A percentile compares a stretch with the other conserved stretches of the same genome.
Conservation (phyloP, 2,888 invertebrate species). For the Micoletzkya japonica region DNA sequence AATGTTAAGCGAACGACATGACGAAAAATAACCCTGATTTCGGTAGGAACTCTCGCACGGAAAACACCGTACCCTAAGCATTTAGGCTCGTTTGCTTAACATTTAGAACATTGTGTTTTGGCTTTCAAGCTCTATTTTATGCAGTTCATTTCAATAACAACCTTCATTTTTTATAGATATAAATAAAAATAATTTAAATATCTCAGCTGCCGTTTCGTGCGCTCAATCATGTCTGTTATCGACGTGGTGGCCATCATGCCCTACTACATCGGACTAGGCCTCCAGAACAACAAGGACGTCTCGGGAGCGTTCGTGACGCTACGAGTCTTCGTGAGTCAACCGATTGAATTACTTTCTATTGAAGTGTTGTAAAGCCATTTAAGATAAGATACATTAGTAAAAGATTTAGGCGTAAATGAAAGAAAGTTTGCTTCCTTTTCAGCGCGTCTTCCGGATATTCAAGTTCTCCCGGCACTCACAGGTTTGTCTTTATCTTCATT, state of each 20-base stretch:
- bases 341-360: neutral
- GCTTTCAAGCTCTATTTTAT: no score
- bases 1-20: no score
- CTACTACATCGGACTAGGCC: conserved; percentile 95
- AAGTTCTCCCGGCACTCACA: conserved; percentile 99
- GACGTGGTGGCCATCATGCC: conserved; percentile 99
- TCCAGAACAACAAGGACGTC: conserved; percentile 70
- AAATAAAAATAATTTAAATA: no score
- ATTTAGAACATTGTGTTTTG: no score
- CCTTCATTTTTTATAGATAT: no score
- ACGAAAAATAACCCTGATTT: no score
- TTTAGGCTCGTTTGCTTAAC: no score
- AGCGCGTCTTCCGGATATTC: conserved; percentile 96
- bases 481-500: conserved; percentile 4
- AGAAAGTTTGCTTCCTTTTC: conserved; percentile 31
- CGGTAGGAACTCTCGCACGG: no score
- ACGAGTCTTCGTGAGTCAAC: conserved; percentile 80
- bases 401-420: neutral
- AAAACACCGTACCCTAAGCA: no score
- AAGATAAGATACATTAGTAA: neutral
- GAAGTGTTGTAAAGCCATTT: no score
- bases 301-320: conserved; percentile 98
- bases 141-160: no score
- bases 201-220: conserved; percentile 85
- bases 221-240: conserved; percentile 98